Evolutionary conservation across 2,797 vertebrate species (phyloP), one percentile per base, ranked within the genome.

Genomic region (Ceryle rudis): DNA sequence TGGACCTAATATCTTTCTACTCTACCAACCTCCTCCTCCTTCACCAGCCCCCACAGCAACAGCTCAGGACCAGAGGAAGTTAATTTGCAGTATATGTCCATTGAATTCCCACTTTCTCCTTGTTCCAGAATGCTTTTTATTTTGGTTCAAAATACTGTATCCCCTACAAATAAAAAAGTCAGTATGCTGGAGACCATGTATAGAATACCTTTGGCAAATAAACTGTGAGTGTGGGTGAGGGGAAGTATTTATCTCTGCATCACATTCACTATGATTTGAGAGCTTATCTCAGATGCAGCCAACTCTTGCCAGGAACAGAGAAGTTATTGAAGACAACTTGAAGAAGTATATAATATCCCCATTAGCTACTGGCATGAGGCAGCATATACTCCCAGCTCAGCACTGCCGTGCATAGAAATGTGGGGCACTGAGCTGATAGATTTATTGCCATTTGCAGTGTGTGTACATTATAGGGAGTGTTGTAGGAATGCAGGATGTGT

Each of bases 381-480:
- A 39, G 8, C 0, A 0, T 18, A 4, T 61, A 11, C 23, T 86
- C 47, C 29, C 70, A 85, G 28, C 41, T 89, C 9, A 2, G 41
- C 33, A 1, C 52, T 79, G 49, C 39, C 2, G 1, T 11, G 25
- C 1, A 0, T 20, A 62, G 78, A 77, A 78, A 19, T 18, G 11
- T 3, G 2, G 33, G 57, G 11, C 21, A 22, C 3, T 4, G 61
- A 60, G 70, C 61, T 52, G 78, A n/a, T 19, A 46, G 61, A 69
- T 88, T 47, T 54, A 25, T 46, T 92, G 60, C 29, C 1, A 0
- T 86, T 90, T 29, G 64, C 9, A 1, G 13, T 70, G 41, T 4
- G 1, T 28, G 19, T 54, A 2, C 31, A 1, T 77, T 57, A 18
- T 31, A 19, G 39, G 41, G 47, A 66, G 26, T 0, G 0, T 65